A percentile compares a stretch with the other conserved stretches of the same genome.
These are phyloP conservation scores for Augochlora pura DNA, from an alignment of 1,140 invertebrate genomes.

Conservation along the genomic window DNA sequence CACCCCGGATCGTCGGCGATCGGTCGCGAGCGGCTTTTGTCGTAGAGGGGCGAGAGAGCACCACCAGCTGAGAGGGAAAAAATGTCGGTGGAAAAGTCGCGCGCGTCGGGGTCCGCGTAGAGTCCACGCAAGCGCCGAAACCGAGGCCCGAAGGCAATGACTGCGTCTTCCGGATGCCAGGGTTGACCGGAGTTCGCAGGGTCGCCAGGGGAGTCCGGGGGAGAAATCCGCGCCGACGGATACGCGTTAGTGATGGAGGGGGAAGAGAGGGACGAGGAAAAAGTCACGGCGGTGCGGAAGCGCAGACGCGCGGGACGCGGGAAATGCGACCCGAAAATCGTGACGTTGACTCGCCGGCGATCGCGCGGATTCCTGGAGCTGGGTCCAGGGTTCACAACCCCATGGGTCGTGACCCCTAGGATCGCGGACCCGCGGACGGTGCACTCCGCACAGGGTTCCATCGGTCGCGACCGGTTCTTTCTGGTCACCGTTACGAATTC, in stretches of 20 bases:
- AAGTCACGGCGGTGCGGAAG: not conserved
- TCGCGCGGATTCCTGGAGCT: not conserved
- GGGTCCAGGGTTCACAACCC: too few species aligned
- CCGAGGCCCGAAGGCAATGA: not conserved
- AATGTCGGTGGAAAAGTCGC: not conserved
- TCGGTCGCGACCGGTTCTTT: too few species aligned
- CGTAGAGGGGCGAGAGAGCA: not conserved
- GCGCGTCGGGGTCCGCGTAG: not conserved
- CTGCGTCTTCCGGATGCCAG: not conserved
- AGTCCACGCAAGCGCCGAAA: not conserved
- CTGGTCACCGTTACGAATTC: too few species aligned
- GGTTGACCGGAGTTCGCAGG: not conserved
- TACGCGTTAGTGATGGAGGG: not conserved
- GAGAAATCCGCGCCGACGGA: not conserved
- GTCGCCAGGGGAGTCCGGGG: not conserved
- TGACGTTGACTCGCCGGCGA: conserved; percentile 14
- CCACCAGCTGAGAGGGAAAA: not conserved
- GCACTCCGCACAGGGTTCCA: too few species aligned
- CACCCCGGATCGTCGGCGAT: too few species aligned
- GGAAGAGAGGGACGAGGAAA: not conserved
- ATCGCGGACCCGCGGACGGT: too few species aligned
- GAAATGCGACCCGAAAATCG: not conserved
- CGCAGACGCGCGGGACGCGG: conserved; percentile 9
- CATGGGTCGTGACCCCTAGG: too few species aligned
- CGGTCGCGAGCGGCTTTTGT: too few species aligned